Evolutionary conservation across 1,140 invertebrate species (phyloP), one percentile per base, ranked within the genome.

Genomic region (Argopecten irradians): DNA sequence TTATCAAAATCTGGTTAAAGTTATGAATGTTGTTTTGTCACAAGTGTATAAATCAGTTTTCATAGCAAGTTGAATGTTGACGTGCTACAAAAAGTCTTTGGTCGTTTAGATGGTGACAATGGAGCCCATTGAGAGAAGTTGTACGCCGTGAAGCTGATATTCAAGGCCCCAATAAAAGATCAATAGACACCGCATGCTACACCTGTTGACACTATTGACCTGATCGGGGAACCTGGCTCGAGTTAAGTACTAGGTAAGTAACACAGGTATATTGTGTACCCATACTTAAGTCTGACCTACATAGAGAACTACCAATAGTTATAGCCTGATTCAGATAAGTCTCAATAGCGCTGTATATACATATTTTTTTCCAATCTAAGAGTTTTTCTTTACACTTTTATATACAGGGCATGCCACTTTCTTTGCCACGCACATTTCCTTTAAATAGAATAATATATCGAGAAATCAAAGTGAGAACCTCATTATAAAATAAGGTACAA

Each of bases 41-140:
- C n/a, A 71, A 71, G 55, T 71, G n/a, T 71, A 71, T 71, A 71
- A 71, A 71, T 71, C 55, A 71, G 11, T n/a, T 71, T 71, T 71
- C 16, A 71, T 28, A 71, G 55, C 55, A 71, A 71, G 55, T 28
- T 71, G 55, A 71, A 71, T 71, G 55, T 71, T 28, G 55, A 71
- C n/a, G 55, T 71, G 55, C 55, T 71, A 16, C n/a, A 28, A 71
- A 28, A 71, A 5, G 0, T 46, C 19, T 46, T 19, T 22, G 43
- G 43, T 22, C 14, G 19, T 16, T 71, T 71, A 71, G 55, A 71
- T 71, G n/a, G 28, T 5, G 22, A 71, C 55, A 71, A 71, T 71
- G n/a, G 55, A 5, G 22, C 16, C 55, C n/a, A 71, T 71, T 71
- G 55, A 71, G 0, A n/a, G n/a, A 71, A 71, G 22, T n/a, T 28